Conservation (phyloP, 2,797 vertebrate genomes). For the Synanceia verrucosa region DNA sequence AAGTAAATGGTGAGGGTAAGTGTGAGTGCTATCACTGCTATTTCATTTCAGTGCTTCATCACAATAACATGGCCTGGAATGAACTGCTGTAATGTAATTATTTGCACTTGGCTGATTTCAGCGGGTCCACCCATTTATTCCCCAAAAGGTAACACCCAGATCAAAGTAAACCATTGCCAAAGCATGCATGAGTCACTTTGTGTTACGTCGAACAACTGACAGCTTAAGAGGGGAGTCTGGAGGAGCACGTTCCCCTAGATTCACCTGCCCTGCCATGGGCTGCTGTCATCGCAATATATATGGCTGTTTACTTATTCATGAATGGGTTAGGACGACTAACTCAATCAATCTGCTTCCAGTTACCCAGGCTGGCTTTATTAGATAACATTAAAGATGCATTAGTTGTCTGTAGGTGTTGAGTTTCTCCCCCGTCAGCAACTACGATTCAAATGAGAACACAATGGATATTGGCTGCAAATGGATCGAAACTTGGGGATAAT, state of each 20-base stretch:
- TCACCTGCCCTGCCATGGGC: slow-evolving; percentile 8
- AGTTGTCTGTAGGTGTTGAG: slow-evolving; percentile 60
- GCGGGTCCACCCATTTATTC: slow-evolving; percentile 43
- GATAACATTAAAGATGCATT: slow-evolving; percentile 80
- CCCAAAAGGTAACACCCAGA: slow-evolving; percentile 33
- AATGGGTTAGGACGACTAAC: slow-evolving; percentile 71
- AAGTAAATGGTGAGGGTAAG: slow-evolving; percentile 25
- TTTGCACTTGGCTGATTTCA: slow-evolving; percentile 50
- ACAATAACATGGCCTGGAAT: slow-evolving; percentile 39
- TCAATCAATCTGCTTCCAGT: slow-evolving; percentile 76
- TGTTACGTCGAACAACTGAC: slow-evolving; percentile 62
- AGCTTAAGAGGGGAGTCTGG: slow-evolving; percentile 32
- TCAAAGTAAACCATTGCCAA: slow-evolving; percentile 48
- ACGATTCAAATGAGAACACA: slow-evolving; percentile 56
- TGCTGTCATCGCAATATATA: slow-evolving; percentile 62
- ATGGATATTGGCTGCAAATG: slow-evolving; percentile 30
- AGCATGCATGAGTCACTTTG: slow-evolving; percentile 41
- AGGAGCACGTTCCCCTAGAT: slow-evolving; percentile 10
- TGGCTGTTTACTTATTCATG: slow-evolving; percentile 78
- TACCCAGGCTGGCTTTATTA: slow-evolving; percentile 70
- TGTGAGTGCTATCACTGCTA: slow-evolving; percentile 27
- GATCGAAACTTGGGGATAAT: slow-evolving; percentile 42
- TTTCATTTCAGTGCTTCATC: slow-evolving; percentile 52
- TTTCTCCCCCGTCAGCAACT: slow-evolving; percentile 60
- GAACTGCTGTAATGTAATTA: slow-evolving; percentile 46